Conservation (phyloP, 2,113 vertebrate species). For the Onychorhynchus coronatus region DNA sequence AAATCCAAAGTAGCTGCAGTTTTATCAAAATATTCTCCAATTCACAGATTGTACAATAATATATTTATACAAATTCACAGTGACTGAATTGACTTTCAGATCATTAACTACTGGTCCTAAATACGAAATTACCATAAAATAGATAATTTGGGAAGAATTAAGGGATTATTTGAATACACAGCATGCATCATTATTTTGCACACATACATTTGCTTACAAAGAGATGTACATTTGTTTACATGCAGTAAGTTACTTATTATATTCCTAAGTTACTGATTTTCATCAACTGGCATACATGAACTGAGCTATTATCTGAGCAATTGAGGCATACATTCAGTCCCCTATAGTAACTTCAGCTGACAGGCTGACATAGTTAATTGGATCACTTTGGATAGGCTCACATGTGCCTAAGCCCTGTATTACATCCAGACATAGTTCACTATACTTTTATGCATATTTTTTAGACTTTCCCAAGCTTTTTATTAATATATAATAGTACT, state of each 20-base stretch:
- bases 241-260: background rate
- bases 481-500: background rate
- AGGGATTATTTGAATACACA: background rate
- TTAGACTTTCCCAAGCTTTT: background rate
- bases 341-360: background rate
- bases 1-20: background rate
- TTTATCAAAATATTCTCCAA: background rate
- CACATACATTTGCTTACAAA: background rate
- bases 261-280: background rate
- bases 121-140: background rate
- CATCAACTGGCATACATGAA: background rate
- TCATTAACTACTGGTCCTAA: background rate
- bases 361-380: background rate
- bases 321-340: background rate
- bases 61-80: background rate
- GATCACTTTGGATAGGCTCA: background rate
- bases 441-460: background rate
- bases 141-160: background rate
- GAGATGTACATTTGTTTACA: background rate
- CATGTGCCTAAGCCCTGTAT: background rate
- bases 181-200: background rate
- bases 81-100: background rate
- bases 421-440: background rate
- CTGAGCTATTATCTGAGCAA: background rate
- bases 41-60: background rate